Evolutionary conservation across 2,888 invertebrate genomes (phyloP).

Genomic region (Ptilodon capucinus): DNA sequence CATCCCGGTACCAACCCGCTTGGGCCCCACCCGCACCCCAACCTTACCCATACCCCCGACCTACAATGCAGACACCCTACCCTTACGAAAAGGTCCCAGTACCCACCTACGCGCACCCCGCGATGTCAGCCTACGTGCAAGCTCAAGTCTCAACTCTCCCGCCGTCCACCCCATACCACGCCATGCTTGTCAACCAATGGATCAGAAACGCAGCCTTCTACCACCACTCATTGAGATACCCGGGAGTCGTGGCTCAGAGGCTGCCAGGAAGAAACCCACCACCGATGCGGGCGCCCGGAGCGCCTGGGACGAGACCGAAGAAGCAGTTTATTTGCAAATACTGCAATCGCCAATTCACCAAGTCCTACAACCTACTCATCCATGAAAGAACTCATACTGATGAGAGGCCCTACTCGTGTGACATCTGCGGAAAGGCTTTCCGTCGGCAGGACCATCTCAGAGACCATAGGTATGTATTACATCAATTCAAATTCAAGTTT

Average conservation of each 20-base stretch:
- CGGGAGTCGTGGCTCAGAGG: slow-evolving; percentile 74
- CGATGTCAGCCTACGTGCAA: slow-evolving; percentile 73
- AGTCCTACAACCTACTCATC: slow-evolving; percentile 98
- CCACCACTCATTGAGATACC: slow-evolving; percentile 81
- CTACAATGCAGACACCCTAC: slow-evolving; percentile 63
- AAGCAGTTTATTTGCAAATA: slow-evolving; percentile 98
- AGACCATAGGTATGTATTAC: slow-evolving; percentile 88
- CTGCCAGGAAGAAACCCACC: slow-evolving; percentile 79
- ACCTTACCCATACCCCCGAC: slow-evolving; percentile 65
- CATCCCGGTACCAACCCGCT: slow-evolving; percentile 66
- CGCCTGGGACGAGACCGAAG: slow-evolving; percentile 85
- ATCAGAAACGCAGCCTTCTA: slow-evolving; percentile 87
- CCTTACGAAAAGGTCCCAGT: slow-evolving; percentile 68
- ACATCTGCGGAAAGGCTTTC: slow-evolving; percentile 98
- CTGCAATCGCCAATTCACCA: slow-evolving; percentile 98
- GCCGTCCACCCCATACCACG: slow-evolving; percentile 78
- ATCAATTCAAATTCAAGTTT: slow-evolving; percentile 4
- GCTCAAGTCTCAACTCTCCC: slow-evolving; percentile 73
- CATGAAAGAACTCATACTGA: slow-evolving; percentile 99
- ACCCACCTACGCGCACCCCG: slow-evolving; percentile 60
- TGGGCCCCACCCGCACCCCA: slow-evolving; percentile 62
- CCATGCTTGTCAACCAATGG: slow-evolving; percentile 88
- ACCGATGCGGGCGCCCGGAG: slow-evolving; percentile 80
- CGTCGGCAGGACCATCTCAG: slow-evolving; percentile 96
- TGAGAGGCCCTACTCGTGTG: slow-evolving; percentile 97